Conservation (phyloP, 2,888 invertebrate genomes). For the Acanthoscelides obtectus region DNA sequence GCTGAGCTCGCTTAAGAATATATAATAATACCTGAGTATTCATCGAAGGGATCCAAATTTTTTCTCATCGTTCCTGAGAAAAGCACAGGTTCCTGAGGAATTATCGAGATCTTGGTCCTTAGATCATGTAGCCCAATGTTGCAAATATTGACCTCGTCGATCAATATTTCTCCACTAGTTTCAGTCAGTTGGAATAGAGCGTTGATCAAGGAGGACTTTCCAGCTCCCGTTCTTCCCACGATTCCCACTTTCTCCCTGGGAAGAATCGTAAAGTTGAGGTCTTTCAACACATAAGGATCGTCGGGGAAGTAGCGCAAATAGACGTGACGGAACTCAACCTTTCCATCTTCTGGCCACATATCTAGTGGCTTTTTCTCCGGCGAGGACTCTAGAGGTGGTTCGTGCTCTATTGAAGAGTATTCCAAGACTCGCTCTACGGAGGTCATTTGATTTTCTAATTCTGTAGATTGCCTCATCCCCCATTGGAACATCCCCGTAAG, state of each 20-base stretch:
- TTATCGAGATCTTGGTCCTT: constrained; percentile 53
- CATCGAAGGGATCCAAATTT: constrained; percentile 87
- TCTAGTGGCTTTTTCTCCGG: constrained; percentile 64
- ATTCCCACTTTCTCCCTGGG: constrained; percentile 72
- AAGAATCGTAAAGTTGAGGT: constrained; percentile 62
- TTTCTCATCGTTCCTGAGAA: constrained; percentile 81
- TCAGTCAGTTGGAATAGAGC: constrained; percentile 66
- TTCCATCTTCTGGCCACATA: constrained; percentile 70
- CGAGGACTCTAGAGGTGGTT: constrained; percentile 50
- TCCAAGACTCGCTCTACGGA: constrained; percentile 78
- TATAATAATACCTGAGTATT: constrained; percentile 54
- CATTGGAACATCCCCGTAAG: constrained; percentile 68
- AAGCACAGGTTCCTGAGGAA: constrained; percentile 60
- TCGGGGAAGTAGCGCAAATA: constrained; percentile 55
- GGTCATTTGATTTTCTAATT: constrained; percentile 73
- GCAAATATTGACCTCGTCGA: constrained; percentile 57
- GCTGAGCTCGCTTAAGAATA: too few species aligned
- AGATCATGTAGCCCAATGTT: constrained; percentile 51
- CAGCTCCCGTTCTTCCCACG: constrained; percentile 80
- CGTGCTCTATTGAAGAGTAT: constrained; percentile 40
- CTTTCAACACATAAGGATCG: constrained; percentile 72
- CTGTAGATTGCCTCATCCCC: constrained; percentile 65
- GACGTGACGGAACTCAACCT: constrained; percentile 64
- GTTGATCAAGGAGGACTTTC: constrained; percentile 65
- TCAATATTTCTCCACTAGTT: constrained; percentile 52